phyloP scores from a whole-genome alignment of 2,888 invertebrate species.

The Malachius bipustulatus region DNA sequence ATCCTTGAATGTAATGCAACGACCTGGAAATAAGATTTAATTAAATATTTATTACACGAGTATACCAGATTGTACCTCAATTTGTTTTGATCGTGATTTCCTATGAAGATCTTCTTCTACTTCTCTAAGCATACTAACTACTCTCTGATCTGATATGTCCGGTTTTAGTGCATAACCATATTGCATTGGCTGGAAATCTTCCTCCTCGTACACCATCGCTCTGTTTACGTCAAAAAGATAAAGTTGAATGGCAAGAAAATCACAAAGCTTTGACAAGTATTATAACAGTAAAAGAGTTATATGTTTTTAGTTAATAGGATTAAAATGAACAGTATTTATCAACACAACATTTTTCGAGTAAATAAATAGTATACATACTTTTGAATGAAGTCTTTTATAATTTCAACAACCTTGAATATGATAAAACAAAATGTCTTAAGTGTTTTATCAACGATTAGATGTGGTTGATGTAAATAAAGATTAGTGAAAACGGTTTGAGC shows the following conservation, averaged over 20 bases:
- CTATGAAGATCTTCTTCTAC: conserved; percentile 82
- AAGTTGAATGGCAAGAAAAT: no score
- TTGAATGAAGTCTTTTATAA: conserved; percentile 78
- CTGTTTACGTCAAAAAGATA: no score
- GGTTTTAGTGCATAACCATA: conserved; percentile 79
- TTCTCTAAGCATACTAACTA: conserved; percentile 71
- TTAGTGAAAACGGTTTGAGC: conserved; percentile 97
- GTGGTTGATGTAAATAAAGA: conserved; percentile 85
- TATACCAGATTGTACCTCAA: no score
- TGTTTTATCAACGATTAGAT: conserved; percentile 67
- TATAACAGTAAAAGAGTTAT: no score
- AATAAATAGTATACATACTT: conserved; percentile 49
- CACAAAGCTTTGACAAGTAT: no score
- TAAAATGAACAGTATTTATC: no score
- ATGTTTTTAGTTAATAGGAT: no score
- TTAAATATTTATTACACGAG: no score
- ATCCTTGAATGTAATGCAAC: conserved; percentile 68
- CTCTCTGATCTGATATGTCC: conserved; percentile 71
- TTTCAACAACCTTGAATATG: conserved; percentile 78
- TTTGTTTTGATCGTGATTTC: conserved; percentile 46
- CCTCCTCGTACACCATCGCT: conserved; percentile 84
- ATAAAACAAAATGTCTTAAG: conserved; percentile 79
- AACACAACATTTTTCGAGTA: no score
- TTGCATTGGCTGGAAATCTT: conserved; percentile 89
- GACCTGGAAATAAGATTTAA: not conserved